Evolutionary conservation across 2,888 invertebrate genomes (phyloP), one percentile per base, ranked within the genome.

Genomic region (Netelia inedita): DNA sequence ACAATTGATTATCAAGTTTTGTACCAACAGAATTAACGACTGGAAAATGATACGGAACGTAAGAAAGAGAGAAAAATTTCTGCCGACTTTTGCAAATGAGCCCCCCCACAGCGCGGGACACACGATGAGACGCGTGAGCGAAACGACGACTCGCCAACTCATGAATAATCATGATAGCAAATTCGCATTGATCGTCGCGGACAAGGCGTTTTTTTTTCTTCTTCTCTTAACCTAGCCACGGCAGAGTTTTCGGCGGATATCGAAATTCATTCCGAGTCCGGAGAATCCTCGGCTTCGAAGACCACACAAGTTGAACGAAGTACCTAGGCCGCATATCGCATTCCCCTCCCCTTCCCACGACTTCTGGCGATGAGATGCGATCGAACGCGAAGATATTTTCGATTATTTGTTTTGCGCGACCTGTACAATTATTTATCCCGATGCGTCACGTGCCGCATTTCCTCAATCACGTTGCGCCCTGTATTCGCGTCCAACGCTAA

Each of bases 121-220:
- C 53, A 16, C 53, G 16, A 69, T 63, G 65, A 71, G 55, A 55
- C 50, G 50, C 71, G 55, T 53, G 16, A 23, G 16, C 66, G n/a
- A 73, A 57, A 3, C 43, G 61, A 73, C 57, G 79, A 66, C 55
- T 61, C 35, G 69, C 72, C n/a, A 35, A 35, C 79, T 89, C 87
- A 90, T 89, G 86, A 87, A 89, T 82, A 88, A 79, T 83, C 86
- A 86, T 88, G 83, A 86, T 84, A 78, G 85, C 81, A 88, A 85
- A 80, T 83, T 82, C 75, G 69, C 75, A 76, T 86, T 85, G 86
- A 71, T 75, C 86, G 82, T 76, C 74, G 61, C 72, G 83, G 28
- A 86, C 59, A 59, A 41, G 35, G 5, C 28, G 3, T 28, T 28
- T 3, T 28, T 28, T 28, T 28, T 28, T 28, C 28, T 28, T 28